Base-by-base conservation (phyloP, 1,140 invertebrate species). In the Arion vulgaris region DNA sequence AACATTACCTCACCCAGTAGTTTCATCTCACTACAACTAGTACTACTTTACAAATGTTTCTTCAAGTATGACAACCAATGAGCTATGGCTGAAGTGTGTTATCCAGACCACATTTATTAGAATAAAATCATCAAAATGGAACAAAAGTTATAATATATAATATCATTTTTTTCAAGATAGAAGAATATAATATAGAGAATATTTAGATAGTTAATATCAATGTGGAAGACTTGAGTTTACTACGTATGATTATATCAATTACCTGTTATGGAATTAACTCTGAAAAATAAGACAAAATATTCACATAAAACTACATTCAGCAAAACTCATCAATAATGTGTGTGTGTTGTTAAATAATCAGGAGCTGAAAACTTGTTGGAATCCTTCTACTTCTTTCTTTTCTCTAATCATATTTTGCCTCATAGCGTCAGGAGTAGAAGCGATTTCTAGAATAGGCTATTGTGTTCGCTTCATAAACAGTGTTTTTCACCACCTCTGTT, bases 271-370 rank as follows among this genome's bases (percentile, higher is more conserved):
- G 62, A 7, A 28, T 34, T 66, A 66, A 32, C n/a, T 66, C 62
- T 66, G 62, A 66, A 66, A 66, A 66, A 66, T 15, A 66, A 34
- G 62, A 32, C 28, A 32, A 66, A 66, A 66, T 66, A 66, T 66
- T 7, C 17, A 66, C 2, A 66, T 66, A 66, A 66, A 66, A 32
- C 62, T 66, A 66, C 11, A 2, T 15, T 57, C 9, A 26, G 26
- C 51, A 57, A 57, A 7, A 17, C 51, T 11, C 51, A 57, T 57
- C 5, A 17, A n/a, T n/a, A n/a, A n/a, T n/a, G n/a, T n/a, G n/a
- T n/a, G n/a, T n/a, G n/a, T n/a, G n/a, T n/a, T n/a, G n/a, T n/a
- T n/a, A n/a, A n/a, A n/a, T n/a, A n/a, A n/a, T n/a, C n/a, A n/a
- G n/a, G n/a, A n/a, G n/a, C n/a, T n/a, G n/a, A n/a, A n/a, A n/a